These are phyloP conservation scores for Mimachlamys varia DNA, from an alignment of 2,888 invertebrate genomes.

Conservation along the genomic window DNA sequence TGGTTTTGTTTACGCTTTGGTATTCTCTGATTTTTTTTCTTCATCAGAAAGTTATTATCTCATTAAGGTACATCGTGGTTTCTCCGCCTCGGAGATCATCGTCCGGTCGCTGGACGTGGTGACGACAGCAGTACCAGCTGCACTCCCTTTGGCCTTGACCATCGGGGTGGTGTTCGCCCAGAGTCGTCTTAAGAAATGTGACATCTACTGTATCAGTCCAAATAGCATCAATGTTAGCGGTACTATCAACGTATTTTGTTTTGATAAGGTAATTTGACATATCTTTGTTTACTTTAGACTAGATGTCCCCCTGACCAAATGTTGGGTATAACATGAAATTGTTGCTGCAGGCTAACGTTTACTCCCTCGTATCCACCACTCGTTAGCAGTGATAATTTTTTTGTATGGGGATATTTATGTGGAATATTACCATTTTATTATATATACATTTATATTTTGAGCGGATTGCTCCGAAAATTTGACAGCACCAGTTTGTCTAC, in stretches of 20 bases:
- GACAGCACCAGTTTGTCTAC: too few species aligned
- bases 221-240: conserved; percentile 80
- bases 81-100: conserved; percentile 67
- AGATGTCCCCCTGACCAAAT: too few species aligned
- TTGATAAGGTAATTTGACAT: conserved; percentile 79
- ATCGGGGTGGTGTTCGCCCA: conserved; percentile 81
- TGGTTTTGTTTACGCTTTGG: too few species aligned
- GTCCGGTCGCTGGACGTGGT: conserved; percentile 79
- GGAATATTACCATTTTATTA: too few species aligned
- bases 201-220: conserved; percentile 81
- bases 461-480: too few species aligned
- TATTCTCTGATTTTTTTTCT: too few species aligned
- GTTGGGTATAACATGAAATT: too few species aligned
- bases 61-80: conserved; percentile 59
- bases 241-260: conserved; percentile 80
- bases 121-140: conserved; percentile 81
- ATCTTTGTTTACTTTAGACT: not conserved
- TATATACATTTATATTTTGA: too few species aligned
- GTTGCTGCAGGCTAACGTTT: too few species aligned
- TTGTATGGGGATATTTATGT: too few species aligned
- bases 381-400: too few species aligned
- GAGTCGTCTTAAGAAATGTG: conserved; percentile 73
- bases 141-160: conserved; percentile 81
- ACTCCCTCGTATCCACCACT: too few species aligned
- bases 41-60: not conserved